Conservation (phyloP, 2,113 vertebrate genomes). For the Myotis lucifugus region DNA sequence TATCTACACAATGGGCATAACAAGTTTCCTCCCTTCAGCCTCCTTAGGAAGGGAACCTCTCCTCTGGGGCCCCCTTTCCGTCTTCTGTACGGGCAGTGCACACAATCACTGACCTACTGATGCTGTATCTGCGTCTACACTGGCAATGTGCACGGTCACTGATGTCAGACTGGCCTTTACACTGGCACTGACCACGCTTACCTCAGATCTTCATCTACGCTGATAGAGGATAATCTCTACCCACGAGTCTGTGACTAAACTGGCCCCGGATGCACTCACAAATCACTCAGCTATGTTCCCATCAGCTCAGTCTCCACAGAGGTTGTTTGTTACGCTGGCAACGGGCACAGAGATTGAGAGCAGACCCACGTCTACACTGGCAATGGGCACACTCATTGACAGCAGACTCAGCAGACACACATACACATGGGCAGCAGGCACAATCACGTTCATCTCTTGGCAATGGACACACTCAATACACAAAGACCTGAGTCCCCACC, state of each 20-base stretch:
- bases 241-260: neutral
- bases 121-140: neutral
- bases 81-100: fast-evolving
- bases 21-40: neutral
- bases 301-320: neutral
- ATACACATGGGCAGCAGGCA: neutral
- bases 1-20: fast-evolving
- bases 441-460: neutral
- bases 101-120: fast-evolving
- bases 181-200: too few species aligned
- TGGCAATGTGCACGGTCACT: neutral
- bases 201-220: neutral
- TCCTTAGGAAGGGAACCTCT: neutral
- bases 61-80: too few species aligned
- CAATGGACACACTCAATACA: neutral
- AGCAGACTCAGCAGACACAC: neutral
- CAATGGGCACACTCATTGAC: neutral
- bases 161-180: neutral
- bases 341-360: neutral
- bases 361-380: neutral
- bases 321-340: neutral
- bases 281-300: neutral
- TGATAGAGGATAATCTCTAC: neutral
- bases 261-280: neutral
- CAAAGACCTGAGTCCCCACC: neutral